These are phyloP conservation scores for Sarotherodon lohbergeri DNA, from an alignment of 2,113 vertebrate genomes.

Conservation along the genomic window DNA sequence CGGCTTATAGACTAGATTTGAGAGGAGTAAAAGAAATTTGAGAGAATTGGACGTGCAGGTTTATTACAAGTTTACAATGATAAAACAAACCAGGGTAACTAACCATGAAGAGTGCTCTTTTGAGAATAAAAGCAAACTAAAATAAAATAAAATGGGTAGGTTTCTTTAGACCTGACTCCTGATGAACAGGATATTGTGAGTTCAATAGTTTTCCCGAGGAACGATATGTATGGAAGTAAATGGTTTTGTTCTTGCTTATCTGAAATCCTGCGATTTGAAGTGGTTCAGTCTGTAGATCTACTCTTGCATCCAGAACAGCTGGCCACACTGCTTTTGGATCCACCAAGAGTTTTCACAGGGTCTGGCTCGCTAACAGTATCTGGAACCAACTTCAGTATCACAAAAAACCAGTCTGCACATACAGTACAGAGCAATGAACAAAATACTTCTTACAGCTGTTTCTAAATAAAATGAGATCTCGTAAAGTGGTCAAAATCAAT, in stretches of 20 bases:
- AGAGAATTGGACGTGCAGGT: not conserved
- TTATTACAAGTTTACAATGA: not conserved
- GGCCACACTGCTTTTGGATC: not conserved
- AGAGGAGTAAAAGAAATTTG: too few species aligned
- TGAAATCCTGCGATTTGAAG: not conserved
- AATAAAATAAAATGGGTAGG: not conserved
- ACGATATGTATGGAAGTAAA: not conserved
- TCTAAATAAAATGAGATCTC: not conserved
- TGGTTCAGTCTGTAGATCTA: not conserved
- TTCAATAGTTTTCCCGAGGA: not conserved
- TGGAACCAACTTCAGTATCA: not conserved
- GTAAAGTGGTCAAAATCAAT: not conserved
- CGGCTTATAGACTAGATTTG: too few species aligned
- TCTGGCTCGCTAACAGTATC: not conserved
- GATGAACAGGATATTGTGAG: not conserved
- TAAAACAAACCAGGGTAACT: accelerated
- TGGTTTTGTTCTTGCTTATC: not conserved
- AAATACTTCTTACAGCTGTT: not conserved
- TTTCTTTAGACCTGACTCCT: not conserved
- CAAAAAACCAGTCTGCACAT: not conserved
- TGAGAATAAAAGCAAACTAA: not conserved
- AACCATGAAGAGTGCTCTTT: not conserved
- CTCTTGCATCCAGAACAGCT: not conserved
- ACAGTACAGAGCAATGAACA: not conserved
- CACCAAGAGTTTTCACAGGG: not conserved